Evolutionary conservation across 2,113 vertebrate genomes (phyloP), one percentile per base, ranked within the genome.

Genomic region (Setophaga kirtlandii): DNA sequence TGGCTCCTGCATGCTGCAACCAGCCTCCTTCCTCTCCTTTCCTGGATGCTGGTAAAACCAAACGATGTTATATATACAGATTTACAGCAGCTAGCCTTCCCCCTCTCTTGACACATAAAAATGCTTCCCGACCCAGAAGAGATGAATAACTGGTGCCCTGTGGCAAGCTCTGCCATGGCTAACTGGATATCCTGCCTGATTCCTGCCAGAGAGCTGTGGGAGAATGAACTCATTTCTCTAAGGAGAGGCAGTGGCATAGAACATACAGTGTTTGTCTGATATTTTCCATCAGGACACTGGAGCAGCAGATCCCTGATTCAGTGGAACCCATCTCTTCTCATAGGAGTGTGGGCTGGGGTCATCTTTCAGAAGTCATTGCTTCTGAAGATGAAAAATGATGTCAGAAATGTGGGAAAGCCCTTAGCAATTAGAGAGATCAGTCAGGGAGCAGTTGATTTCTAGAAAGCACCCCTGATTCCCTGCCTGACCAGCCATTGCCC

Each of bases 281-380:
- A 17, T 59, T 67, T 76, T 50, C 37, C 25, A 12, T 74, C n/a
- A 11, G 44, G 31, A 47, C 27, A 21, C 49, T 60, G 44, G n/a
- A 39, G 10, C 31, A 76, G 18, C 42, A 46, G 42, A n/a, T 49
- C 25, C 70, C 30, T 25, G 23, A 24, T 87, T 85, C 55, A 31
- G 50, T 44, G 39, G 20, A 30, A 63, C 17, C 19, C 4, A 7
- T 42, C 39, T 76, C 33, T 42, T 46, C 11, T 35, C 23, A 6
- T 5, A 5, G 18, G 18, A 1, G 0, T 0, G 0, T 65, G 41
- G 60, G 15, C 10, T 41, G 53, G 25, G 28, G 5, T 60, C 13
- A 37, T 35, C 25, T 33, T 56, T 69, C 7, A 8, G 55, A 16
- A n/a, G 12, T 67, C 19, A 6, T 44, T 71, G n/a, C 25, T 37